Evolutionary conservation across 1,140 invertebrate species (phyloP).

Genomic region (Hesperophylax magnus): DNA sequence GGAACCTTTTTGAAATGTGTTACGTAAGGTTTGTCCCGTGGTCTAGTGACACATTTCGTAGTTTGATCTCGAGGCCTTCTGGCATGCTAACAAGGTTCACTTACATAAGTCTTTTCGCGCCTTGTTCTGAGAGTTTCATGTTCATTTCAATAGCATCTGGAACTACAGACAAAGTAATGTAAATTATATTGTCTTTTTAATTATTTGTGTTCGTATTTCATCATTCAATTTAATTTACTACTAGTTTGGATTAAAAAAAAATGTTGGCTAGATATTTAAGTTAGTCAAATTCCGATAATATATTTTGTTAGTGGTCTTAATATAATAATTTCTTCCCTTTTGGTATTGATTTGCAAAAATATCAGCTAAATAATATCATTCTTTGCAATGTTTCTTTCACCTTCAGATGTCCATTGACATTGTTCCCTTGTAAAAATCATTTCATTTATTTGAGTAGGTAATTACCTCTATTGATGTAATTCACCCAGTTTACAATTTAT

Average conservation of each 20-base stretch:
- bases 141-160: neutral
- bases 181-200: neutral
- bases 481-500: neutral
- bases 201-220: neutral
- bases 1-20: neutral
- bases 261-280: no score
- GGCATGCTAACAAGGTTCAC: slow-evolving; percentile 1
- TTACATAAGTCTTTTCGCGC: slow-evolving; percentile 31
- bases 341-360: no score
- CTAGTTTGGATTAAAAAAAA: no score
- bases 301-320: no score
- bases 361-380: no score
- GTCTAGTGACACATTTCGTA: slow-evolving; percentile 24
- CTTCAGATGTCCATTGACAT: no score
- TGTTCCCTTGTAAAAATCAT: no score
- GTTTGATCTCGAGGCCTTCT: slow-evolving; percentile 13
- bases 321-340: no score
- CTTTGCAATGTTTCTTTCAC: no score
- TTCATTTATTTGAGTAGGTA: neutral
- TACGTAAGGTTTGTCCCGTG: slow-evolving; percentile 27
- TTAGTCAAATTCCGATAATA: no score
- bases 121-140: neutral
- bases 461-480: neutral
- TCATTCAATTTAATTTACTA: neutral
- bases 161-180: neutral